These are phyloP conservation scores for Ormyrus thymus DNA, from an alignment of 2,888 invertebrate species.

Conservation along the genomic window DNA sequence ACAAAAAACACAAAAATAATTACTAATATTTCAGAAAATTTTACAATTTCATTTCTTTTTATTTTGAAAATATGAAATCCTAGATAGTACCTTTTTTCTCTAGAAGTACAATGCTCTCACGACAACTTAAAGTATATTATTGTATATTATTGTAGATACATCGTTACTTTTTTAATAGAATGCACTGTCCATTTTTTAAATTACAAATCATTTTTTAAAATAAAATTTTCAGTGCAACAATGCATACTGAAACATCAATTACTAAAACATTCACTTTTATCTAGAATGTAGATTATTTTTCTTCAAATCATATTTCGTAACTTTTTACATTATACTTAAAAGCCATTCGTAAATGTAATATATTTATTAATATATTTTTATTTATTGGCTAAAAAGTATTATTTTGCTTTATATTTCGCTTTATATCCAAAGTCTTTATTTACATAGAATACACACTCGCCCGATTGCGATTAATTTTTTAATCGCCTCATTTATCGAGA, in stretches of 20 bases:
- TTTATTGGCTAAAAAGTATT: conserved; percentile 59
- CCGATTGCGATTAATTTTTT: conserved; percentile 58
- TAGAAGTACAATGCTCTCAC: conserved; percentile 69
- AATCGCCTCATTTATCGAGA: conserved; percentile 77
- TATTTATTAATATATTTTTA: conserved; percentile 5
- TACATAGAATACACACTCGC: conserved; percentile 71
- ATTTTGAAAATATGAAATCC: conserved; percentile 71
- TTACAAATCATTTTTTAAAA: conserved; percentile 65
- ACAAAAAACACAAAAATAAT: conserved; percentile 6
- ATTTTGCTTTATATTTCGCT: conserved; percentile 42
- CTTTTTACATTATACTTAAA: conserved; percentile 61
- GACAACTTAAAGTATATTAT: conserved; percentile 59
- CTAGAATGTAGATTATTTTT: conserved; percentile 57
- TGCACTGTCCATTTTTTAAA: conserved; percentile 59
- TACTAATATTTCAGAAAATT: neutral
- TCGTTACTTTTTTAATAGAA: conserved; percentile 54
- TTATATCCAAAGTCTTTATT: conserved; percentile 67
- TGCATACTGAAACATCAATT: conserved; percentile 68
- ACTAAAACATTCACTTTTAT: conserved; percentile 64
- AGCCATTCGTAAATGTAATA: conserved; percentile 54
- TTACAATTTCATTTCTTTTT: conserved; percentile 33
- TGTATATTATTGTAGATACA: conserved; percentile 50
- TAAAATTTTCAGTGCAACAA: conserved; percentile 66
- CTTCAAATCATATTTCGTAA: conserved; percentile 52
- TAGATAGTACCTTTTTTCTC: conserved; percentile 67